Percentiles rank a stretch among this genome's conserved stretches.
Conservation (phyloP, 2,113 vertebrate genomes). For the Ptyas mucosa region DNA sequence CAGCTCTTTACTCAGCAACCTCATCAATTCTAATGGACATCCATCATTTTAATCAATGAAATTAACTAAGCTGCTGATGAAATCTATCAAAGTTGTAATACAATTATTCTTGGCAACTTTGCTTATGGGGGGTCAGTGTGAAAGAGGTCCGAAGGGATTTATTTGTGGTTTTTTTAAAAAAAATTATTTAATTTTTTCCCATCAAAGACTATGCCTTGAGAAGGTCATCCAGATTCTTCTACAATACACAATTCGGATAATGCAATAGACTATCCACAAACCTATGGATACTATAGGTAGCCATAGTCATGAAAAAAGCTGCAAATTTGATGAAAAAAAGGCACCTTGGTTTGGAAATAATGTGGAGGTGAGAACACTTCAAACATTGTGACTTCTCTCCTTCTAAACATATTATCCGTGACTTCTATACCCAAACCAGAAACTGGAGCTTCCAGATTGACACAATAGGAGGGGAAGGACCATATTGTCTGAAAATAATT, state of each 20-base stretch:
- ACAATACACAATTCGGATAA: neutral
- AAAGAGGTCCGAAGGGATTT: neutral
- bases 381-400: neutral
- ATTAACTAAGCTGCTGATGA: neutral
- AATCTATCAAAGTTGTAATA: neutral
- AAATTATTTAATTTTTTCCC: neutral
- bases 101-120: neutral
- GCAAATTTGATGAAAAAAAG: neutral
- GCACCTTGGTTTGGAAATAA: neutral
- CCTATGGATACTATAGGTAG: neutral
- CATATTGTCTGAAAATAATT: neutral
- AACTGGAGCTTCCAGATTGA: neutral
- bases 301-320: neutral
- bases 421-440: neutral
- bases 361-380: neutral
- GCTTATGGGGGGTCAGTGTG: neutral
- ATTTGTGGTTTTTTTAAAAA: neutral
- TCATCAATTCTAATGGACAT: neutral
- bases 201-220: neutral
- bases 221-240: neutral
- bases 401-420: neutral
- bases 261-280: neutral
- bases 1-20: neutral
- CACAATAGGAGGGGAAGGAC: neutral
- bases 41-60: neutral